Evolutionary conservation across 1,140 invertebrate genomes (phyloP), one percentile per base, ranked within the genome.

Genomic region (Apis dorsata): DNA sequence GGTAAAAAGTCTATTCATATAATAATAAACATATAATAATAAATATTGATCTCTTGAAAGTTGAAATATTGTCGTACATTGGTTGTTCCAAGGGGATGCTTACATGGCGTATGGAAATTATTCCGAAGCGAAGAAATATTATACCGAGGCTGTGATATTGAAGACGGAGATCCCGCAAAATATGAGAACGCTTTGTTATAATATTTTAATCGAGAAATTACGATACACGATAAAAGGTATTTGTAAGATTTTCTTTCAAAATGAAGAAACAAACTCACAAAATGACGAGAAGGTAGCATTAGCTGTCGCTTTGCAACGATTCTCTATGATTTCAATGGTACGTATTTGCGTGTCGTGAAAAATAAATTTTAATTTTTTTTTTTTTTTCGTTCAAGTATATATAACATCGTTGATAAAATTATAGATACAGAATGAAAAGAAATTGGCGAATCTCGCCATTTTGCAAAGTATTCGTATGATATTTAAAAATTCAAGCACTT

Each of bases 61-160:
- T 62, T 0, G 5, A 15, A n/a, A 24, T 13, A 0, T 24, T 5
- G 53, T 57, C 1, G 3, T 24, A 63, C n/a, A 13, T 34, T 13
- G n/a, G 0, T 63, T 63, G 62, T 63, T 62, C 3, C 19, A 72
- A 91, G 91, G 91, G 3, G 90, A 91, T 28, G 90, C 90, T 3
- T 69, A 87, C n/a, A 11, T 57, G 0, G 68, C 68, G 10, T 65
- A 87, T 2, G 91, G 91, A 21, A 86, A 89, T 70, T 87, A 85
- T 57, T 63, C 28, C 0, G 81, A 89, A 70, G 91, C 90, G 19
- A 80, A 85, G 44, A 87, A 68, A 2, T 88, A 71, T 59, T 91
- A 88, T 12, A 21, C 28, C 2, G 78, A 85, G 11, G 90, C 86
- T 9, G 51, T 88, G 21, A 34, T 62, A 10, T 17, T 87, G 3